Conservation (phyloP, 2,888 invertebrate genomes). For the Apodemia duryi region DNA sequence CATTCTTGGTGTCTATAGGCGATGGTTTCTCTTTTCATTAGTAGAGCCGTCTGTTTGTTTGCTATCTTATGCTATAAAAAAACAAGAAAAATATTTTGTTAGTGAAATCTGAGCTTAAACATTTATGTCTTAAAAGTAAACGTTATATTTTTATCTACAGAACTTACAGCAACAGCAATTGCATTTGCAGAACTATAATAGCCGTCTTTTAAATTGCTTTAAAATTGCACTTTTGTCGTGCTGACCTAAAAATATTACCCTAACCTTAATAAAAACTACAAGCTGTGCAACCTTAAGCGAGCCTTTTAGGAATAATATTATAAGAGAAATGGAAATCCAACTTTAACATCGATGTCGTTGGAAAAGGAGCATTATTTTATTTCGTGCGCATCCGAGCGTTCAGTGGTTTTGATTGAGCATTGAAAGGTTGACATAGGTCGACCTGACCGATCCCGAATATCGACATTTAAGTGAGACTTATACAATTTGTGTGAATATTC, state of each 20-base stretch:
- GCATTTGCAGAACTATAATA: background rate
- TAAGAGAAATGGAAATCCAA: background rate
- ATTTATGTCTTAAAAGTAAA: background rate
- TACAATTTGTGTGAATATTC: too few relatives aligned
- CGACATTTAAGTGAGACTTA: too few relatives aligned
- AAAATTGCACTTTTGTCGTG: too few relatives aligned
- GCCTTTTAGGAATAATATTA: background rate
- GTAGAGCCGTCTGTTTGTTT: too few relatives aligned
- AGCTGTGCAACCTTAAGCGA: background rate
- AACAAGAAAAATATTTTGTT: too few relatives aligned
- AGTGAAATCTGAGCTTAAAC: background rate
- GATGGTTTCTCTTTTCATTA: too few relatives aligned
- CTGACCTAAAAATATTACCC: background rate
- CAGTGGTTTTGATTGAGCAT: slow-evolving; percentile 12
- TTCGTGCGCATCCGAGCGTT: slow-evolving; percentile 3
- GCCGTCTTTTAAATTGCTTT: background rate
- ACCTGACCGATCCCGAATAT: background rate
- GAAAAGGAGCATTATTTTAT: slow-evolving; percentile 9
- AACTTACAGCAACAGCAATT: background rate
- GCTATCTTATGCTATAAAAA: too few relatives aligned
- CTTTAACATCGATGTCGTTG: background rate
- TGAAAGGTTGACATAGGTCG: slow-evolving; percentile 11
- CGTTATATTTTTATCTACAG: background rate
- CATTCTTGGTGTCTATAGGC: too few relatives aligned
- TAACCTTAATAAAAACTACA: background rate